Conservation (phyloP, 2,888 invertebrate species). For the Heteromyza rotundicornis region DNA sequence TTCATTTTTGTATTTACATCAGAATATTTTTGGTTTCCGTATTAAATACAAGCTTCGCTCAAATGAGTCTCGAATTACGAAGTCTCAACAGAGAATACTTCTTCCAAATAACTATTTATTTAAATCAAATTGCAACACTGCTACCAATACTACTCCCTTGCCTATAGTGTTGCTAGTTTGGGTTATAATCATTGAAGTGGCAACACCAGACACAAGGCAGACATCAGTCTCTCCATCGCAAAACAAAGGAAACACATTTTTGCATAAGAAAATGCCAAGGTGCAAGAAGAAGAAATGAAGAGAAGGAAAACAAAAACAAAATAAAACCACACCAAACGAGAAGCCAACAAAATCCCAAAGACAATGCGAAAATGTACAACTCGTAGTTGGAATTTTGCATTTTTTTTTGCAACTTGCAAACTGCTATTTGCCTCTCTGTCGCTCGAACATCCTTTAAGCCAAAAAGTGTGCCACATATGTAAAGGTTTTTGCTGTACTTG, state of each 20-base stretch:
- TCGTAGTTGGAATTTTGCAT: background rate
- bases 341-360: no score
- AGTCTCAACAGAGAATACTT: no score
- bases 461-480: conserved; percentile 4
- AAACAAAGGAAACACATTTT: background rate
- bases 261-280: background rate
- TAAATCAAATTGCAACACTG: background rate
- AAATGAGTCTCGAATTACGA: no score
- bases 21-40: background rate
- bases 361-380: background rate
- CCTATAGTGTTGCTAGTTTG: conserved; percentile 18
- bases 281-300: conserved; percentile 7
- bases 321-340: background rate
- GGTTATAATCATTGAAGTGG: conserved; percentile 24
- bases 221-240: no score
- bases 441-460: conserved; percentile 14
- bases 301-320: conserved; percentile 11
- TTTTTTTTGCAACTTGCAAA: background rate
- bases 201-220: conserved; percentile 28
- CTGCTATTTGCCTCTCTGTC: conserved; percentile 17
- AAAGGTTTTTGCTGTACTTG: background rate
- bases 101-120: no score
- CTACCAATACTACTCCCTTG: background rate
- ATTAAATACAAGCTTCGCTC: no score
- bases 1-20: conserved; percentile 25